A percentile compares a stretch with the other conserved stretches of the same genome.
Evolutionary conservation across 2,888 invertebrate genomes (phyloP).

Genomic region (Protophormia terraenovae): DNA sequence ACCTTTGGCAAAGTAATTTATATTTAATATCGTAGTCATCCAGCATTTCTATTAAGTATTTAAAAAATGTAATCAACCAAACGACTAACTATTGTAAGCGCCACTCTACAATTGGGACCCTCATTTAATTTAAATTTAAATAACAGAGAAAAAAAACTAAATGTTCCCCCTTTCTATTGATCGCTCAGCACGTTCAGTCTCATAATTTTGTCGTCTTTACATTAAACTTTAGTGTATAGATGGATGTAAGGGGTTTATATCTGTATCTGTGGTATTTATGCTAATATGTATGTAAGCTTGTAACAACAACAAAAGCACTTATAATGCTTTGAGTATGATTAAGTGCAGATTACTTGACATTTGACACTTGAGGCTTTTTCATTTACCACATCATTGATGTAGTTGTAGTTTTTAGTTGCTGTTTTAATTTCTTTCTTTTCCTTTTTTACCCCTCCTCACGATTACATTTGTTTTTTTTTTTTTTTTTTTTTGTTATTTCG

Average conservation of each 20-base stretch:
- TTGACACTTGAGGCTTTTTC: constrained; percentile 68
- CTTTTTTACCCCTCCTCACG: not conserved
- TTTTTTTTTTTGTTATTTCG: not conserved
- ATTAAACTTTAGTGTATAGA: constrained; percentile 1
- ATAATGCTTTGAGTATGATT: constrained; percentile 68
- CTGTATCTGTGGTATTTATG: not conserved
- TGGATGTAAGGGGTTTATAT: not conserved
- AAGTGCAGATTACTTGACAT: constrained; percentile 70
- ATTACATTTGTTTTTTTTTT: not conserved
- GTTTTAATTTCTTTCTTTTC: not conserved
- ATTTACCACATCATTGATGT: constrained; percentile 61
- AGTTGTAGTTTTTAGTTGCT: constrained; percentile 40
- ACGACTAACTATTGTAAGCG: too few relatives aligned
- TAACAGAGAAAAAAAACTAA: not conserved
- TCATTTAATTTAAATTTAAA: not conserved
- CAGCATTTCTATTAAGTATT: too few relatives aligned
- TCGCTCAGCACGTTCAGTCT: not conserved
- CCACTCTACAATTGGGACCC: not conserved
- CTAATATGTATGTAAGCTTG: not conserved
- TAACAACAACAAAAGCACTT: constrained; percentile 43
- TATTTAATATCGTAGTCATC: too few relatives aligned
- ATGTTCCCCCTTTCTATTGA: not conserved
- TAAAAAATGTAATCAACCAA: too few relatives aligned
- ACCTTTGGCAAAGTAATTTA: too few relatives aligned
- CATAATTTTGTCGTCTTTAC: constrained; percentile 17